phyloP scores from a whole-genome alignment of 2,888 invertebrate species.

The Smittia sp. region DNA sequence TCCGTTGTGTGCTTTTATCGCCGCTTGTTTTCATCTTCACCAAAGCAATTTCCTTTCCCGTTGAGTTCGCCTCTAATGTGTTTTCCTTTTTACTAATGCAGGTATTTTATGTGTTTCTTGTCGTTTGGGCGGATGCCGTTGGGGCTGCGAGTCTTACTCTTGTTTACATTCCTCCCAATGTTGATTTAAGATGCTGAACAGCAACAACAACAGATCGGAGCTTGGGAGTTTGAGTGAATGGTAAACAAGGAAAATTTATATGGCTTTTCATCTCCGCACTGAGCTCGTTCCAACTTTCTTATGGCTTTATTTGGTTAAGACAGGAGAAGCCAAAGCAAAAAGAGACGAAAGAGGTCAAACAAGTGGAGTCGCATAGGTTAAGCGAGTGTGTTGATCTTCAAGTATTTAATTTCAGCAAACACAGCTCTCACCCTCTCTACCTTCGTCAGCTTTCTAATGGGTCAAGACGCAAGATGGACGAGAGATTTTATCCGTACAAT shows the following conservation, averaged over 20 bases:
- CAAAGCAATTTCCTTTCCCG: conserved; percentile 21
- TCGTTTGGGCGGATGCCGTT: background rate
- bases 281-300: background rate
- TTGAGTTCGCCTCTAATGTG: conserved; percentile 17
- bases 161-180: conserved; percentile 17
- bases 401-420: conserved; percentile 31
- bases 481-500: conserved; percentile 33
- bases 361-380: conserved; percentile 1
- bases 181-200: conserved; percentile 28
- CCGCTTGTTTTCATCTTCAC: conserved; percentile 15
- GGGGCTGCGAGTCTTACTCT: background rate
- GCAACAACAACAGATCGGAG: background rate
- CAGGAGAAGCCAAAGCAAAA: conserved; percentile 13
- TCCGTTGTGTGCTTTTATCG: background rate
- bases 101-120: conserved; percentile 36
- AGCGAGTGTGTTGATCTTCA: conserved; percentile 16
- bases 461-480: background rate
- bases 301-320: background rate
- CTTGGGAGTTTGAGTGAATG: background rate
- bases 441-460: conserved; percentile 1
- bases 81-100: conserved; percentile 35
- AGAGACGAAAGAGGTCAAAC: conserved; percentile 15
- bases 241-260: conserved; percentile 22
- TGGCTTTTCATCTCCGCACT: conserved; percentile 21
- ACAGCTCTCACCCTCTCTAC: background rate